A percentile compares a stretch with the other conserved stretches of the same genome.
Evolutionary conservation across 2,888 invertebrate species (phyloP).

Genomic region (Myopa tessellatipennis): DNA sequence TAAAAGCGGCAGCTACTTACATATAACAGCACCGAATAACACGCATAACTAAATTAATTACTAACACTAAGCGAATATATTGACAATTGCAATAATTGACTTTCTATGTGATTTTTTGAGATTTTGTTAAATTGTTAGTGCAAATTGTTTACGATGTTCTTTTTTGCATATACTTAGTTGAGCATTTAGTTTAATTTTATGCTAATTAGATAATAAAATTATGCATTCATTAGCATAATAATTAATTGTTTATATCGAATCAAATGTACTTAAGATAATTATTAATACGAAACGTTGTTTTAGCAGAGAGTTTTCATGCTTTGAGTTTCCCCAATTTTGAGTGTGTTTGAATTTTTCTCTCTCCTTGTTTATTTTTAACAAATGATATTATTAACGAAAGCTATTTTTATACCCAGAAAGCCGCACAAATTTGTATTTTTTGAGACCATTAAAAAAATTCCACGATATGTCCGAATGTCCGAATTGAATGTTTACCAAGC

Average conservation of each 20-base stretch:
- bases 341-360: too few species aligned
- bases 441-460: not conserved
- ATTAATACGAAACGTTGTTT: not conserved
- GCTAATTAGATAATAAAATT: too few species aligned
- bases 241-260: too few species aligned
- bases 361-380: not conserved
- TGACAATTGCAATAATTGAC: not conserved
- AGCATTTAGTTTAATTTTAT: not conserved
- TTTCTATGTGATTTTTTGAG: constrained; percentile 9
- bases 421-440: constrained; percentile 6
- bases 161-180: not conserved
- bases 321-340: too few species aligned
- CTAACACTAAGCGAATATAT: not conserved
- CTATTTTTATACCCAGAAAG: constrained; percentile 7
- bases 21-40: not conserved
- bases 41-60: constrained; percentile 4
- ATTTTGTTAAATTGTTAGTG: not conserved
- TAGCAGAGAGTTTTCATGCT: too few species aligned
- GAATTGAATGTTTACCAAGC: not conserved
- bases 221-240: constrained; percentile 52
- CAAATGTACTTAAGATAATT: not conserved
- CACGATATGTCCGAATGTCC: constrained; percentile 10
- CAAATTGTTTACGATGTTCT: not conserved
- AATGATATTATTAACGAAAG: not conserved
- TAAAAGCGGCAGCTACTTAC: not conserved